Evolutionary conservation across 2,888 invertebrate species (phyloP).

Genomic region (Himalopsyche anomala): DNA sequence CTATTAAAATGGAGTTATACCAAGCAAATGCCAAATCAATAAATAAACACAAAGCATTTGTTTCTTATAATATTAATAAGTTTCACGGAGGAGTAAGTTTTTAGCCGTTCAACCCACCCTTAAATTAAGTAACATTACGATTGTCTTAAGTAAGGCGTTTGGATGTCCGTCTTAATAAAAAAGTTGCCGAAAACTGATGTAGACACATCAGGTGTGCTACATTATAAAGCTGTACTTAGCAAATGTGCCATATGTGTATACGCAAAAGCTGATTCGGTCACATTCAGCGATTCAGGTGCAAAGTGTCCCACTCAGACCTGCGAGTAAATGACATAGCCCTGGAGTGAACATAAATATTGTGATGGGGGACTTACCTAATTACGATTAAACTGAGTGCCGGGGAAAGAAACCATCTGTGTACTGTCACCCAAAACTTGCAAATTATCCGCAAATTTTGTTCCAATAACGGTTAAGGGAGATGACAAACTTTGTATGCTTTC

Average conservation of each 20-base stretch:
- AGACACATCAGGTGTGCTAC: neutral
- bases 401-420: constrained; percentile 25
- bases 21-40: no score
- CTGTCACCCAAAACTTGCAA: neutral
- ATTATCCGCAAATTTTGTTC: constrained; percentile 17
- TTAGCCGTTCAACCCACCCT: no score
- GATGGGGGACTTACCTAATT: constrained; percentile 1
- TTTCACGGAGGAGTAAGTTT: no score
- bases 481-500: constrained; percentile 10
- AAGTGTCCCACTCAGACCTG: neutral
- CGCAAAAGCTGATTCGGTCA: neutral
- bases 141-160: no score
- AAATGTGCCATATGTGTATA: neutral
- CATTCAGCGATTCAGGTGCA: constrained; percentile 1
- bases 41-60: no score
- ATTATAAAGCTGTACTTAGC: neutral
- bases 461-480: neutral
- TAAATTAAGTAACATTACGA: no score
- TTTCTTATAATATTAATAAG: no score
- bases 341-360: constrained; percentile 8
- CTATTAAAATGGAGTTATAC: no score
- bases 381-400: neutral
- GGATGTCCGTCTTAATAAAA: no score
- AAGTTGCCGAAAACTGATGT: no score
- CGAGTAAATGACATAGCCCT: neutral